A percentile compares a stretch with the other conserved stretches of the same genome.
These are phyloP conservation scores for Thysanoteuthis rhombus DNA, from an alignment of 2,888 invertebrate genomes.

Conservation along the genomic window DNA sequence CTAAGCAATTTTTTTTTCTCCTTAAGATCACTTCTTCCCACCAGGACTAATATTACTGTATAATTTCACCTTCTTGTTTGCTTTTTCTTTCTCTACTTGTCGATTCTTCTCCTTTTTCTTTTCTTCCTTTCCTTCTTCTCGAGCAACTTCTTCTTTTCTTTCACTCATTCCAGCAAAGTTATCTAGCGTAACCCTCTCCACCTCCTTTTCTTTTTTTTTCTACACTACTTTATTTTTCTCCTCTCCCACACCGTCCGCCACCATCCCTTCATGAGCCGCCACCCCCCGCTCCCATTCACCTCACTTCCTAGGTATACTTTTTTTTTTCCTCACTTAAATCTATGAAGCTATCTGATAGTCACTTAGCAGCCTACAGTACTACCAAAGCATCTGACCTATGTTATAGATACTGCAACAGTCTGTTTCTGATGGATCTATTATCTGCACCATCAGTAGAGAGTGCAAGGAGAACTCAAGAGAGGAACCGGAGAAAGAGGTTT, in stretches of 20 bases:
- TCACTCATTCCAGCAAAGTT: not conserved
- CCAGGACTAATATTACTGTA: not conserved
- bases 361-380: not conserved
- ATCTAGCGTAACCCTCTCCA: not conserved
- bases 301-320: not conserved
- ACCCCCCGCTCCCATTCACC: not conserved
- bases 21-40: not conserved
- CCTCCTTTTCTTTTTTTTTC: too few relatives aligned
- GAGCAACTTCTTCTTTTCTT: not conserved
- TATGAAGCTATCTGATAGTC: constrained; percentile 12
- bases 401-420: not conserved
- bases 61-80: not conserved
- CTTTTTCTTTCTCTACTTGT: not conserved
- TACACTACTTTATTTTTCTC: not conserved
- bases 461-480: not conserved
- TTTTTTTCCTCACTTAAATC: not conserved
- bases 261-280: not conserved
- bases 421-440: constrained; percentile 12
- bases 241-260: not conserved
- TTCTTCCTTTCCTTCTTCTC: not conserved
- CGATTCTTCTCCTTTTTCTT: not conserved
- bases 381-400: constrained; percentile 12
- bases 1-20: not conserved
- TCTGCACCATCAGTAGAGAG: not conserved
- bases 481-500: not conserved